These are phyloP conservation scores for Lutjanus campechanus DNA, from an alignment of 2,797 vertebrate genomes.

Conservation along the genomic window DNA sequence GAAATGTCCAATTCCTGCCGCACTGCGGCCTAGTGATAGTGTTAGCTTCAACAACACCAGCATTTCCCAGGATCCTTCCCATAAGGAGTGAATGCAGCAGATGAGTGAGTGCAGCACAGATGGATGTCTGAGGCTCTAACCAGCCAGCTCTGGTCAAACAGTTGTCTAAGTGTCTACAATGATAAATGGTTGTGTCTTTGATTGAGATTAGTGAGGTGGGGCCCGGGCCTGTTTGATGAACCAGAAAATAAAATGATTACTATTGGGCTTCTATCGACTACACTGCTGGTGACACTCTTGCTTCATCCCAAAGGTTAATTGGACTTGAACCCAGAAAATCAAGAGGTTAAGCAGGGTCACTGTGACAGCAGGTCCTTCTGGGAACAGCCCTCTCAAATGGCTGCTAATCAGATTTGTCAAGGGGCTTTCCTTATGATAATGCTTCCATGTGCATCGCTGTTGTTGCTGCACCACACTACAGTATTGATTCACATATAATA, in stretches of 20 bases:
- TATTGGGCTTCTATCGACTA: slow-evolving; percentile 92
- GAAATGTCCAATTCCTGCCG: neutral
- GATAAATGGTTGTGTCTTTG: slow-evolving; percentile 91
- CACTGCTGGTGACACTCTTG: slow-evolving; percentile 91
- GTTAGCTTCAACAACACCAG: neutral
- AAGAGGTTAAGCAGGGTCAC: slow-evolving; percentile 96
- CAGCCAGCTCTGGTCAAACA: slow-evolving; percentile 76
- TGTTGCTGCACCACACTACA: slow-evolving; percentile 67
- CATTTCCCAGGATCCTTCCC: slow-evolving; percentile 20
- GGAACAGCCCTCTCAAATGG: slow-evolving; percentile 84
- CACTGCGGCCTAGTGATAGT: no score
- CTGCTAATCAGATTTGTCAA: slow-evolving; percentile 93
- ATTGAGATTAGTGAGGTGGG: slow-evolving; percentile 91
- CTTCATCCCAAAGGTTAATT: slow-evolving; percentile 96
- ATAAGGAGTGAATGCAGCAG: slow-evolving; percentile 11
- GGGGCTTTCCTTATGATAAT: slow-evolving; percentile 84
- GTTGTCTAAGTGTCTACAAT: slow-evolving; percentile 83
- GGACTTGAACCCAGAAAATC: slow-evolving; percentile 98
- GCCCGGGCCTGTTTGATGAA: slow-evolving; percentile 91
- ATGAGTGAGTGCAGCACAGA: slow-evolving; percentile 52
- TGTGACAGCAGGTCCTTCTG: slow-evolving; percentile 84
- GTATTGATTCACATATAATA: slow-evolving; percentile 82
- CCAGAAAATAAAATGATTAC: slow-evolving; percentile 97
- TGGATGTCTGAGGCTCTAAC: slow-evolving; percentile 71
- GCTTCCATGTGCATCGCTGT: slow-evolving; percentile 75